phyloP scores from a whole-genome alignment of 2,113 vertebrate genomes.

The Lutjanus erythropterus region DNA sequence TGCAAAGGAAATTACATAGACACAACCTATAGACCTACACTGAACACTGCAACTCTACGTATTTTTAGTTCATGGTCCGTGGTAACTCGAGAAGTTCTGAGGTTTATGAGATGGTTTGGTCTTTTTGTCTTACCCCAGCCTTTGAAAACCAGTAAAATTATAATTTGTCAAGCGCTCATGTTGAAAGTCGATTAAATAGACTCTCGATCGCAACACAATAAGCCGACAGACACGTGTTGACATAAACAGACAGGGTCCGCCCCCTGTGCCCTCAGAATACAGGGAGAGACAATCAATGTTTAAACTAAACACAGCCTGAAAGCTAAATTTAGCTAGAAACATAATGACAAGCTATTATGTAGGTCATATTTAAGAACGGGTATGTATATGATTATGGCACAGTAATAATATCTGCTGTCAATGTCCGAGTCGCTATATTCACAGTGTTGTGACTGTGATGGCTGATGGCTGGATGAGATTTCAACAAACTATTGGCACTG shows the following conservation, averaged over 20 bases:
- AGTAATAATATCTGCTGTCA: neutral
- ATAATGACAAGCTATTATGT: constrained; percentile 3
- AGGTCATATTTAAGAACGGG: neutral
- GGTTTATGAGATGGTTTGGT: too few relatives aligned
- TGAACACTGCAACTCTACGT: neutral
- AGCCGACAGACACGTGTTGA: neutral
- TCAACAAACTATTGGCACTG: neutral
- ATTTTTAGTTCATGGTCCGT: neutral
- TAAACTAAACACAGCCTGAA: neutral
- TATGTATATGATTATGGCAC: constrained; percentile 9
- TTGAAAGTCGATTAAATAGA: constrained; percentile 17
- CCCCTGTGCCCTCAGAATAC: neutral
- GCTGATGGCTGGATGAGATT: neutral
- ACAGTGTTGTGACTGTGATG: neutral
- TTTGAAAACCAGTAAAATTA: neutral
- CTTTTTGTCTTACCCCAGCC: neutral
- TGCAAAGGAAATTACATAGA: neutral
- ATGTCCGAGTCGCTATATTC: neutral
- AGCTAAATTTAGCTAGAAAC: neutral
- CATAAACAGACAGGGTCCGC: neutral
- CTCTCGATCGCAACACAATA: neutral
- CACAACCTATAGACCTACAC: neutral
- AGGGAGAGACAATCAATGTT: neutral
- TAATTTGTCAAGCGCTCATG: neutral
- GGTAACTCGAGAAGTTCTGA: neutral